Percentiles rank a stretch among this genome's conserved stretches.
phyloP scores from a whole-genome alignment of 2,797 vertebrate genomes.

The Alcedo atthis region DNA sequence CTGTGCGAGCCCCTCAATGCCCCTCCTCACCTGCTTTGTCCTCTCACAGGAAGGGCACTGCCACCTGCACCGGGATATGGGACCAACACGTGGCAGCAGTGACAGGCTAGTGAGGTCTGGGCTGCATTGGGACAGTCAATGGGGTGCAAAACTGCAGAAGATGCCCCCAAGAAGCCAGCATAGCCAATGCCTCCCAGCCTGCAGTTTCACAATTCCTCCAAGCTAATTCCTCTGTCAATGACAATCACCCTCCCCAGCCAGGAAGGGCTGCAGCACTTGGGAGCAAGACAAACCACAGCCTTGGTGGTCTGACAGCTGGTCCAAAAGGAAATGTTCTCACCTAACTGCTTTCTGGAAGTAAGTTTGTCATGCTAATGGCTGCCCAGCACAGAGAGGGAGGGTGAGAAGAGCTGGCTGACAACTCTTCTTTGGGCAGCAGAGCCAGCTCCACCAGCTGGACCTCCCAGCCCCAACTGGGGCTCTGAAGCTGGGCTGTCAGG shows the following conservation, averaged over 20 bases:
- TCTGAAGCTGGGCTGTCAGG: neutral
- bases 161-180: neutral
- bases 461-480: neutral
- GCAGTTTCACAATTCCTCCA: neutral
- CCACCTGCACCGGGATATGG: neutral
- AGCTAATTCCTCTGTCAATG: neutral
- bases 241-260: neutral
- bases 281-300: neutral
- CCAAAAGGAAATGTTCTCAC: neutral
- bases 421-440: neutral
- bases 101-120: neutral
- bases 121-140: neutral
- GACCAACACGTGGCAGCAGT: rapidly evolving
- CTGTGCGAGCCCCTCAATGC: neutral
- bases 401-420: neutral
- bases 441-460: neutral
- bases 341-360: neutral
- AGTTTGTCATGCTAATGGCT: neutral
- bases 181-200: neutral
- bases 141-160: neutral
- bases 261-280: neutral
- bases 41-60: neutral
- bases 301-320: neutral
- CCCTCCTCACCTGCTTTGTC: neutral
- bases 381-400: neutral